phyloP scores from a whole-genome alignment of 64 coral and sea anemone species.

The Montipora capricornis region DNA sequence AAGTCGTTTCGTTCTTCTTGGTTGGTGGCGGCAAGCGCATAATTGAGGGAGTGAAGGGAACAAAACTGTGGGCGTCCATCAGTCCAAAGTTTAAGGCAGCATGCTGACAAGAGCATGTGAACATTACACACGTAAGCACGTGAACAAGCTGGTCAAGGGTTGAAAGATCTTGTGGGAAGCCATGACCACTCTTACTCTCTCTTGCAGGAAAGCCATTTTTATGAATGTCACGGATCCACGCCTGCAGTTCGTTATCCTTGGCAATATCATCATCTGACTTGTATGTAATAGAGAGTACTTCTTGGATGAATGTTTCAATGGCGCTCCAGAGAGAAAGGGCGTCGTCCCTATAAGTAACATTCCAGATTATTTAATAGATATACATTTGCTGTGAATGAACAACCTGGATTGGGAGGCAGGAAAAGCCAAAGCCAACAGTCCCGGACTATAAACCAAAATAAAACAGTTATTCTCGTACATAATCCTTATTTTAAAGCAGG shows the following conservation, averaged over 20 bases:
- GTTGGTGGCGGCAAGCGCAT: conserved; percentile 86
- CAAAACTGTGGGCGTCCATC: conserved; percentile 73
- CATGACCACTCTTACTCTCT: conserved; percentile 65
- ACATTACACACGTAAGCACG: conserved; percentile 77
- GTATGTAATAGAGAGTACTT: neutral
- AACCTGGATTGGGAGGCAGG: no score
- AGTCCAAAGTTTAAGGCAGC: conserved; percentile 90
- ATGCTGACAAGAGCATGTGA: conserved; percentile 91
- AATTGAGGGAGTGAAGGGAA: conserved; percentile 70
- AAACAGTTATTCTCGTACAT: no score
- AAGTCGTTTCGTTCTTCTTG: conserved; percentile 73
- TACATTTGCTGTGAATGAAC: no score
- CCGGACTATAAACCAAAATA: no score
- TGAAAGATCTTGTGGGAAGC: conserved; percentile 51
- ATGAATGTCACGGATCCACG: conserved; percentile 79
- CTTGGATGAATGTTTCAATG: conserved; percentile 2
- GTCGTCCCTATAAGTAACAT: neutral
- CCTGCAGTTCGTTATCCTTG: conserved; percentile 31
- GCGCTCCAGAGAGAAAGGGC: conserved; percentile 14
- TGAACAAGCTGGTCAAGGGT: conserved; percentile 75
- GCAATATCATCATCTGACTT: conserved; percentile 34
- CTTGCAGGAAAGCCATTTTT: conserved; percentile 69
- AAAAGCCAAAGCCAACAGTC: no score
- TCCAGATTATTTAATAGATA: no score
- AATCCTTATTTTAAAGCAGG: no score